A percentile compares a stretch with the other conserved stretches of the same genome.
These are phyloP conservation scores for Sapajus apella DNA, from an alignment of 2,113 vertebrate genomes.

Conservation along the genomic window DNA sequence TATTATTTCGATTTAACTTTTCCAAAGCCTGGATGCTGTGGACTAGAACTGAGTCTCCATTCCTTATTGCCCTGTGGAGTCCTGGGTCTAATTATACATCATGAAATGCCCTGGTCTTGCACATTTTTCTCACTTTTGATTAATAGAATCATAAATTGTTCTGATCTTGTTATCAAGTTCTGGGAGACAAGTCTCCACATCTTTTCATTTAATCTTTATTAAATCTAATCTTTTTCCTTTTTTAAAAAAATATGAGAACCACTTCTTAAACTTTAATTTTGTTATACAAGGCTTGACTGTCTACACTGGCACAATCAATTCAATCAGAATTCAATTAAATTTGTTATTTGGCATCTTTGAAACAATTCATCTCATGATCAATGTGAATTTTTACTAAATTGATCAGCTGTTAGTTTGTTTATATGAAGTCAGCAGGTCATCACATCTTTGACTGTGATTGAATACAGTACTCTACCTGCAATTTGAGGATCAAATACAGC, in stretches of 20 bases:
- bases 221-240: not conserved
- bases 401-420: not conserved
- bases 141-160: slow-evolving; percentile 57
- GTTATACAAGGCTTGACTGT: slow-evolving; percentile 34
- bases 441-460: not conserved
- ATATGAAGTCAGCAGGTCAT: not conserved
- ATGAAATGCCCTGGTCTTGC: not conserved
- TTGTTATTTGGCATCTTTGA: slow-evolving; percentile 44
- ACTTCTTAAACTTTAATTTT: slow-evolving; percentile 62
- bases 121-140: slow-evolving; percentile 49
- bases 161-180: slow-evolving; percentile 55
- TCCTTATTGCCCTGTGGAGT: not conserved
- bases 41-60: not conserved
- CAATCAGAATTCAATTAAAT: slow-evolving; percentile 58
- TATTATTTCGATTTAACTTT: slow-evolving; percentile 24
- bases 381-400: slow-evolving; percentile 32
- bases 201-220: slow-evolving; percentile 62
- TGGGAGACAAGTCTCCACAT: slow-evolving; percentile 44
- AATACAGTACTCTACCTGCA: not conserved
- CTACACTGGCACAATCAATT: slow-evolving; percentile 50
- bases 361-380: slow-evolving; percentile 36
- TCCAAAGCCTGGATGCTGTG: not conserved
- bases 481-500: not conserved
- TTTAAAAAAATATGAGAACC: not conserved
- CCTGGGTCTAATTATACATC: not conserved